These are phyloP conservation scores for Typhlomys cinereus DNA, from an alignment of 2,113 vertebrate species.

Conservation along the genomic window DNA sequence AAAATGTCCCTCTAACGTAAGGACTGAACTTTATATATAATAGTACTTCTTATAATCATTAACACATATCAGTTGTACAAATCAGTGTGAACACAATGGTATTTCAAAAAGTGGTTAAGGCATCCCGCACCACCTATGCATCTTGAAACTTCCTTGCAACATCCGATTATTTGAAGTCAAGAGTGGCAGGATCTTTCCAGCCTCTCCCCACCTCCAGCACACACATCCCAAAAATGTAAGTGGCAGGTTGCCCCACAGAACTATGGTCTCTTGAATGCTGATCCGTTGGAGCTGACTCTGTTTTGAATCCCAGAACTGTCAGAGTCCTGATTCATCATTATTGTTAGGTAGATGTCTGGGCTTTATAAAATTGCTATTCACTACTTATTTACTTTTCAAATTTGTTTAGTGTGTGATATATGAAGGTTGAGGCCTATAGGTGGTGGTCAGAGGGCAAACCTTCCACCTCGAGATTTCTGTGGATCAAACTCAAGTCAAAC, in stretches of 20 bases:
- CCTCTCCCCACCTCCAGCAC: not conserved
- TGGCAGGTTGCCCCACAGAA: not conserved
- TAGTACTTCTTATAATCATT: not conserved
- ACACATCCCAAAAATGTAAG: not conserved
- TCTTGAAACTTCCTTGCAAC: not conserved
- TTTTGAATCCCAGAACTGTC: not conserved
- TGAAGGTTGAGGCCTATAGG: no score
- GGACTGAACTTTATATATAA: not conserved
- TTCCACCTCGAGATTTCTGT: no score
- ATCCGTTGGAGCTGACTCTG: not conserved
- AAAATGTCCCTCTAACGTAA: not conserved
- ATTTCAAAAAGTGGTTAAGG: not conserved
- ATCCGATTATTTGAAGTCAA: not conserved
- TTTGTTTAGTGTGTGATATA: no score
- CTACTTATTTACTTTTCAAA: no score
- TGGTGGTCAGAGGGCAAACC: no score
- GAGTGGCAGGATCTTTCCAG: not conserved
- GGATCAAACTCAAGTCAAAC: no score
- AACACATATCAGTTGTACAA: not conserved
- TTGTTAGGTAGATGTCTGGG: not conserved
- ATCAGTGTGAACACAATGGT: not conserved
- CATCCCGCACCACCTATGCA: not conserved
- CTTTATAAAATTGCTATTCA: slow-evolving; percentile 33
- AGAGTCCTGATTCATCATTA: not conserved
- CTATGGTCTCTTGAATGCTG: not conserved